These are phyloP conservation scores for Balanococcus diminutus DNA, from an alignment of 2,888 invertebrate species.

Conservation along the genomic window DNA sequence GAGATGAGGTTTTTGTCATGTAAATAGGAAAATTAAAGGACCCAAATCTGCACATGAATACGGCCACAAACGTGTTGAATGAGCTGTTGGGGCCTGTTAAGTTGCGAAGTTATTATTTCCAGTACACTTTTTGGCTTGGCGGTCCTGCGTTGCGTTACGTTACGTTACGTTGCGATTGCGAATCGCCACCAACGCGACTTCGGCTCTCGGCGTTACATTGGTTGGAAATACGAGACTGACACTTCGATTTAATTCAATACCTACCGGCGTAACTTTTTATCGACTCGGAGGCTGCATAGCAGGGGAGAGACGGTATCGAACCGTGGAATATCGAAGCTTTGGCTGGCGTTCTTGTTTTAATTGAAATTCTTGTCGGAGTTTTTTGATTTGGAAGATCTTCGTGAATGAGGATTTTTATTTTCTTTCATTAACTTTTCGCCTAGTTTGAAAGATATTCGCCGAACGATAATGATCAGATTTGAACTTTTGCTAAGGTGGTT, in stretches of 20 bases:
- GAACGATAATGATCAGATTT: not conserved
- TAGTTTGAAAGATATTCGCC: not conserved
- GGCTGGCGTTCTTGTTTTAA: not conserved
- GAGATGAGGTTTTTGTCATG: constrained; percentile 52
- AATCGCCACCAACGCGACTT: not conserved
- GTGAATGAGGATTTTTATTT: not conserved
- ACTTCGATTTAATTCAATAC: constrained; percentile 30
- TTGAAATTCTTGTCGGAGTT: not conserved
- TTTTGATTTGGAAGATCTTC: not conserved
- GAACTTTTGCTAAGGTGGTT: not conserved
- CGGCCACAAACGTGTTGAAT: constrained; percentile 52
- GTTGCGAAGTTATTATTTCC: constrained; percentile 21
- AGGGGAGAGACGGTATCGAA: not conserved
- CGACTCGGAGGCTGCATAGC: not conserved
- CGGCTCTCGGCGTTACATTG: not conserved
- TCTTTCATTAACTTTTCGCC: not conserved
- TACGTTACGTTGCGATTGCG: no score
- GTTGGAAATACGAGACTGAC: constrained; percentile 15
- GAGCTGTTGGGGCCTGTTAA: constrained; percentile 44
- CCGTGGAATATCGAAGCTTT: not conserved
- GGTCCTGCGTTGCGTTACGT: not conserved
- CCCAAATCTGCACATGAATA: constrained; percentile 53
- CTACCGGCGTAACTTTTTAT: constrained; percentile 21
- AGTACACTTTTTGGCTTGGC: constrained; percentile 27
- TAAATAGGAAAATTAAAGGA: constrained; percentile 53